phyloP scores from a whole-genome alignment of 2,797 vertebrate genomes.

The Parambassis ranga region DNA sequence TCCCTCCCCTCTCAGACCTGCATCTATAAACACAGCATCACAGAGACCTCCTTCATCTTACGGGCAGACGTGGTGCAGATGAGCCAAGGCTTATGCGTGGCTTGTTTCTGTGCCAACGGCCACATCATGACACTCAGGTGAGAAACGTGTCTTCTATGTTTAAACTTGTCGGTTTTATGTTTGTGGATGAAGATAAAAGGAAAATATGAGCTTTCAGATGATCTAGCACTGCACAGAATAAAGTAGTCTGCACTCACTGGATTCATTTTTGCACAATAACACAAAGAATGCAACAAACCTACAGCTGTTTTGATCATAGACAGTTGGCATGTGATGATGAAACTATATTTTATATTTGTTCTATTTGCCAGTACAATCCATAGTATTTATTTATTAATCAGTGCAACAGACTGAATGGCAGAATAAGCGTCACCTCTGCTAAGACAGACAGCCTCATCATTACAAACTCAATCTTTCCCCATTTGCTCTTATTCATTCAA shows the following conservation, averaged over 20 bases:
- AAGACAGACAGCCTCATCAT: neutral
- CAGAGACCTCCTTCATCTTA: conserved; percentile 96
- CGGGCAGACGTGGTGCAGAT: conserved; percentile 94
- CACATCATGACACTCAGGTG: conserved; percentile 99
- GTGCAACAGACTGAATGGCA: neutral
- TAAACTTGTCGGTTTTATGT: too few relatives aligned
- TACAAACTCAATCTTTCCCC: neutral
- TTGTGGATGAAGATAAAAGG: too few relatives aligned
- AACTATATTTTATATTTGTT: too few relatives aligned
- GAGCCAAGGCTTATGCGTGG: conserved; percentile 89
- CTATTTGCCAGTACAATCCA: too few relatives aligned
- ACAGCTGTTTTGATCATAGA: too few relatives aligned
- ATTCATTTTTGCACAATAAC: too few relatives aligned
- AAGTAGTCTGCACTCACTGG: too few relatives aligned
- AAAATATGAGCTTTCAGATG: too few relatives aligned
- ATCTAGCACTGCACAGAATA: too few relatives aligned
- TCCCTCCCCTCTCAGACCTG: conserved; percentile 94
- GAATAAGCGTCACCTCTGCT: neutral
- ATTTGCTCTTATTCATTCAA: conserved; percentile 6
- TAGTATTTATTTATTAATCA: too few relatives aligned
- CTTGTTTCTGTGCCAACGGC: conserved; percentile 98
- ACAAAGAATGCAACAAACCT: too few relatives aligned
- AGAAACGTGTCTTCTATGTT: conserved; percentile 58
- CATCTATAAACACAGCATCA: conserved; percentile 97
- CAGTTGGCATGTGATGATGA: too few relatives aligned